Base-by-base conservation (phyloP, 2,113 vertebrate species). In the Glaucidium brasilianum region DNA sequence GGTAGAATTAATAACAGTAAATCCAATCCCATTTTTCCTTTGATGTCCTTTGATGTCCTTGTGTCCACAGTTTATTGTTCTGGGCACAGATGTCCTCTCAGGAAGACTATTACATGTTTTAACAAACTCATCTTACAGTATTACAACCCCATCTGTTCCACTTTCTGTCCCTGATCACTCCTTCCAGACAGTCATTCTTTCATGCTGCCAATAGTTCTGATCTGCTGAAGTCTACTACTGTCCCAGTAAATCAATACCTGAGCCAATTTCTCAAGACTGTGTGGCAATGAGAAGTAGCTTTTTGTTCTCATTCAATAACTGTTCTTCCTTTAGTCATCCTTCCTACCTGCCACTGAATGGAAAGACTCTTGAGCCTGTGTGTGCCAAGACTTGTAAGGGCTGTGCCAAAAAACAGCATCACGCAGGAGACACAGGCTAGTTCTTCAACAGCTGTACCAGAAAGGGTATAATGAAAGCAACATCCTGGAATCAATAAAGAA, bases 201-300 rank as follows among this genome's bases (percentile, higher is more conserved):
- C 75, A 58, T 69, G 21, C 34, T 92, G 79, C 45, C 91, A 86
- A 77, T 77, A 91, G 59, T 26, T 83, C 30, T 86, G 72, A 93
- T 88, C 63, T 17, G 7, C 50, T 69, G 39, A 49, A 75, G 49
- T 45, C 67, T 83, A 45, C 71, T 27, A 37, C 79, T 83, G 58
- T 56, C 39, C 85, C 59, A 52, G 45, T 75, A 94, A 91, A 97
- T 92, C 92, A 88, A 39, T 69, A 39, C 10, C 85, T 73, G 26
- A 49, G 32, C 39, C 58, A 85, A 9, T 88, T 80, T 92, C 64
- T 88, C 69, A 82, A 49, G 64, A 59, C 27, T 60, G 6, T 22
- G 49, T 50, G 43, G 39, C 72, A 90, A 45, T 23, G n/a, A 80
- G 50, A 88, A 86, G 35, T 50, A 79, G 45, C 16, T 74, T 90